Evolutionary conservation across 1,140 invertebrate species (phyloP).

Genomic region (Acromyrmex charruanus): DNA sequence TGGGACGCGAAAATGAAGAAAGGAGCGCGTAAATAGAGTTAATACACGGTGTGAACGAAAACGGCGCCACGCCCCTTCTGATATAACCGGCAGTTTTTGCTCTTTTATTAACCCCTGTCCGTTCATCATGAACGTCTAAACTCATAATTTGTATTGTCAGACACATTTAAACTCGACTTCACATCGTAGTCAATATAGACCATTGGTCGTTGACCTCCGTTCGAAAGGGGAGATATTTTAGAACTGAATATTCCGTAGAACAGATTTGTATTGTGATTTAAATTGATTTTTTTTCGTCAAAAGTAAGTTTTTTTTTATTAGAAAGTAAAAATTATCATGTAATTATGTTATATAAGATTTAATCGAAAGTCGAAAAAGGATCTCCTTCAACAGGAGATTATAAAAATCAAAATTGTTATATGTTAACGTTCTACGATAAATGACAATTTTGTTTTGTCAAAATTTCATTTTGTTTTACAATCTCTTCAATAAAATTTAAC

Average conservation of each 20-base stretch:
- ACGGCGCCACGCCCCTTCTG: slow-evolving; percentile 7
- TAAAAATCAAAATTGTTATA: neutral
- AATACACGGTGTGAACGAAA: slow-evolving; percentile 11
- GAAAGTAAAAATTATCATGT: neutral
- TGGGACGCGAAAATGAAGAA: slow-evolving; percentile 46
- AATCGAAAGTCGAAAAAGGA: neutral
- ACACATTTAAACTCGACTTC: slow-evolving; percentile 28
- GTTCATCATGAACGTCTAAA: slow-evolving; percentile 18
- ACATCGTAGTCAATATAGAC: slow-evolving; percentile 27
- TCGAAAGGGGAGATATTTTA: slow-evolving; percentile 16
- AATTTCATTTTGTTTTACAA: neutral
- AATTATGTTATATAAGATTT: neutral
- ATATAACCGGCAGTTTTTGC: slow-evolving; percentile 6
- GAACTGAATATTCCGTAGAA: neutral
- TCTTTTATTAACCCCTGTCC: slow-evolving; percentile 41
- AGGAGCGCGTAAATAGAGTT: slow-evolving; percentile 12
- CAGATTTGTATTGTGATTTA: slow-evolving; percentile 18
- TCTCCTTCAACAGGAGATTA: neutral
- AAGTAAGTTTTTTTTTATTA: neutral
- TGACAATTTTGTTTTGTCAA: neutral
- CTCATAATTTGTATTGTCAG: slow-evolving; percentile 43
- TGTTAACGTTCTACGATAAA: neutral
- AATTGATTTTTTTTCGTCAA: neutral
- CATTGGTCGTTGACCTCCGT: slow-evolving; percentile 37
- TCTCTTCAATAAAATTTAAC: neutral